Evolutionary conservation across 2,888 invertebrate genomes (phyloP).

Genomic region (Melinaea marsaeus): DNA sequence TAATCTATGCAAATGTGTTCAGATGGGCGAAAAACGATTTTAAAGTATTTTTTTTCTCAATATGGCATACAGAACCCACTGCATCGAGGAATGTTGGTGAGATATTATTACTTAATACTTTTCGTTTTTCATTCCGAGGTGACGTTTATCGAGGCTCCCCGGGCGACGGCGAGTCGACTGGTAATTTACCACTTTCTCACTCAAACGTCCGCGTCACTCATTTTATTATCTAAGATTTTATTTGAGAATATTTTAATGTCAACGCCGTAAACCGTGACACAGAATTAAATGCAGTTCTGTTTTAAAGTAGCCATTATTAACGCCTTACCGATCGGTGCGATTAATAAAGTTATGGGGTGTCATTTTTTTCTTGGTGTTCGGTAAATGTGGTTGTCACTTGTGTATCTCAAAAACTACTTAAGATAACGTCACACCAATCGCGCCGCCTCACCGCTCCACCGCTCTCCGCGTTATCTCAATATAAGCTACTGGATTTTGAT

Average conservation of each 20-base stretch:
- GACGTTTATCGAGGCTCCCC: slow-evolving; percentile 74
- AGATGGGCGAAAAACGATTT: too few species aligned
- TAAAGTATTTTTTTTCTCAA: background rate
- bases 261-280: slow-evolving; percentile 18
- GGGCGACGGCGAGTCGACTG: slow-evolving; percentile 66
- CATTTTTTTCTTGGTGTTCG: slow-evolving; percentile 25
- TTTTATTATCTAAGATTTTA: slow-evolving; percentile 72
- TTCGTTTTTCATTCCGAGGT: slow-evolving; percentile 70
- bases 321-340: slow-evolving; percentile 33
- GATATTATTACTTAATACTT: slow-evolving; percentile 56
- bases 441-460: slow-evolving; percentile 11
- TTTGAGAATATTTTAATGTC: slow-evolving; percentile 71
- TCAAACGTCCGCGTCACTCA: slow-evolving; percentile 68
- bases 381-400: slow-evolving; percentile 28
- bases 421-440: slow-evolving; percentile 30
- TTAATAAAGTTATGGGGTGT: slow-evolving; percentile 18
- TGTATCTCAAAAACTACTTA: slow-evolving; percentile 29
- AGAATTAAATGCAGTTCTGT: background rate
- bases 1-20: too few species aligned
- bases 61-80: slow-evolving; percentile 17
- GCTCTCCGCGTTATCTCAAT: slow-evolving; percentile 16
- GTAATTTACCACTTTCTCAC: slow-evolving; percentile 70
- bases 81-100: slow-evolving; percentile 20
- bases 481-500: slow-evolving; percentile 21
- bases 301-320: slow-evolving; percentile 60